Conservation (phyloP, 1,140 invertebrate genomes). For the Nephila pilipes region DNA sequence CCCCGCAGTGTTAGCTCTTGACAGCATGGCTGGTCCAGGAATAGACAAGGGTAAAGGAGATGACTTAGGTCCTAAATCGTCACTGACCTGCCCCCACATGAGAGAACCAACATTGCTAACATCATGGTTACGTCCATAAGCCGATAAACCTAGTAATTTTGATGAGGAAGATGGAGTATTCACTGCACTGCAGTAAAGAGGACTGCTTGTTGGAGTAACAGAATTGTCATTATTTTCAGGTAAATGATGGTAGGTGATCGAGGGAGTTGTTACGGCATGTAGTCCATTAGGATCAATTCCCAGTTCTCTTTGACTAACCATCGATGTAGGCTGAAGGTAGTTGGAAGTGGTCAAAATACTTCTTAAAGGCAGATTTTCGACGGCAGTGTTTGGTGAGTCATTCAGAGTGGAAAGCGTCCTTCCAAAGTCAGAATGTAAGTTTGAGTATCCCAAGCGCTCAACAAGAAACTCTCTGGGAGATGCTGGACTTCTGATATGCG, state of each 20-base stretch:
- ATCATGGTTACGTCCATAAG: constrained; percentile 59
- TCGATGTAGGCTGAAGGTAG: constrained; percentile 21
- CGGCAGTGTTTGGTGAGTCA: neutral
- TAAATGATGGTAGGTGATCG: constrained; percentile 66
- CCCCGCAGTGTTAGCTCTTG: constrained; percentile 24
- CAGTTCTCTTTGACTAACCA: neutral
- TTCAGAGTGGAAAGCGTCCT: constrained; percentile 47
- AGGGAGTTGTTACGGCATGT: constrained; percentile 45
- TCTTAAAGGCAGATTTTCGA: constrained; percentile 34
- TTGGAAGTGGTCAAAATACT: constrained; percentile 37
- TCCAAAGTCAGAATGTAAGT: constrained; percentile 30
- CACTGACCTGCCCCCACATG: constrained; percentile 69
- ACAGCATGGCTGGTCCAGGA: constrained; percentile 10
- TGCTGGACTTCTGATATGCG: constrained; percentile 69
- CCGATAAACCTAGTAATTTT: constrained; percentile 46
- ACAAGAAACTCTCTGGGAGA: constrained; percentile 49
- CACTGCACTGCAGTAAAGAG: neutral
- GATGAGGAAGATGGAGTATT: constrained; percentile 36
- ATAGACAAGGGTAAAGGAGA: constrained; percentile 52
- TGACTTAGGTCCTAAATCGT: constrained; percentile 62
- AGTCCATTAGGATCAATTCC: constrained; percentile 11
- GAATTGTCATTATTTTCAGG: constrained; percentile 43
- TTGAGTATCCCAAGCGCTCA: constrained; percentile 33
- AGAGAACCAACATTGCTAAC: constrained; percentile 21
- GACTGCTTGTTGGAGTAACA: neutral